Conservation (phyloP, 2,113 vertebrate species). For the Bettongia penicillata region DNA sequence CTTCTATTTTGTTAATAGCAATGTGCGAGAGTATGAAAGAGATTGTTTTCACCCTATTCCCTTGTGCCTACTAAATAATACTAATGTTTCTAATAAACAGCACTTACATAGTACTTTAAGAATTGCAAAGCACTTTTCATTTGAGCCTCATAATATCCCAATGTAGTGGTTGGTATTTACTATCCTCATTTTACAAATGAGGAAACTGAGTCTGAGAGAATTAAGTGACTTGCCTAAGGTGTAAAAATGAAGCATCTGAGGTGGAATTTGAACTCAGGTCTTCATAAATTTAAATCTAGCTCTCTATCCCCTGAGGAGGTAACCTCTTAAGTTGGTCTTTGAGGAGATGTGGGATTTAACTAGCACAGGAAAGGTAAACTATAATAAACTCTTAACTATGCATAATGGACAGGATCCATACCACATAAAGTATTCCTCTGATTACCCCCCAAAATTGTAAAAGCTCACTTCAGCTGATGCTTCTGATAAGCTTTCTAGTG, state of each 20-base stretch:
- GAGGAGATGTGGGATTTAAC: constrained; percentile 6
- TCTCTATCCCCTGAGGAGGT: background rate
- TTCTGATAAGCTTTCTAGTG: background rate
- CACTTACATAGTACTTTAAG: background rate
- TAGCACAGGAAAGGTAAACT: background rate
- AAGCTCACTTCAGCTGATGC: constrained; percentile 6
- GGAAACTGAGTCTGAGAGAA: background rate
- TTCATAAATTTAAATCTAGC: background rate
- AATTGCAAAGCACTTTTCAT: background rate
- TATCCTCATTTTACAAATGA: background rate
- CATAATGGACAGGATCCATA: background rate
- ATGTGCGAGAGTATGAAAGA: background rate
- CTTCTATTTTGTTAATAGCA: background rate
- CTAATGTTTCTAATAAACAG: background rate
- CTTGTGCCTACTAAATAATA: background rate
- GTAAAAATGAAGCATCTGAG: background rate
- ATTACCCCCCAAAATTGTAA: constrained; percentile 13
- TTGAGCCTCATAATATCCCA: background rate
- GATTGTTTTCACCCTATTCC: background rate
- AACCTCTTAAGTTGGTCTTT: background rate
- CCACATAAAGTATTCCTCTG: background rate
- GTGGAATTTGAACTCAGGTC: background rate
- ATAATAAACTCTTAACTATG: constrained; percentile 2
- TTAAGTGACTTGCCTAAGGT: background rate
- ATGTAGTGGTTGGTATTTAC: background rate